Percentiles rank a stretch among this genome's conserved stretches.
These are phyloP conservation scores for Melanotaenia parkinsoni DNA, from an alignment of 2,797 vertebrate species.

Conservation along the genomic window DNA sequence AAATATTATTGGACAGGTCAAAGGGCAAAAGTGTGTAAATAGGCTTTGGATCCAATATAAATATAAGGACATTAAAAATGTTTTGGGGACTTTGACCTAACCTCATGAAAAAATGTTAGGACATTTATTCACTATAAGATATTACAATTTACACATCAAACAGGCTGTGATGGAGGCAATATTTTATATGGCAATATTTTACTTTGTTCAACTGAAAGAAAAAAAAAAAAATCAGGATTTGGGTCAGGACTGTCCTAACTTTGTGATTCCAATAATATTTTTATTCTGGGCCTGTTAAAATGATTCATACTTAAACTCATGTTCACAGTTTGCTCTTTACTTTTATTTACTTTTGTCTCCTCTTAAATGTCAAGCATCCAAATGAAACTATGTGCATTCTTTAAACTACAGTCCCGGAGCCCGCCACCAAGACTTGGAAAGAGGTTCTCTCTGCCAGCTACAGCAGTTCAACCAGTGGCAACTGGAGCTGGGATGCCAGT, in stretches of 20 bases:
- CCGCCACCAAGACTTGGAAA: constrained; percentile 83
- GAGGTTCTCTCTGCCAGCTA: constrained; percentile 85
- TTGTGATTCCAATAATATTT: constrained; percentile 7
- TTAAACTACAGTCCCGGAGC: constrained; percentile 78
- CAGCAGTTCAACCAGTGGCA: constrained; percentile 90
- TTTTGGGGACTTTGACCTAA: neutral
- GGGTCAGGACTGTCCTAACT: neutral
- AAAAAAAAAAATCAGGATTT: too few relatives aligned
- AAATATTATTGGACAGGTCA: constrained; percentile 21
- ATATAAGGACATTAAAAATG: neutral
- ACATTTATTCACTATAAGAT: neutral
- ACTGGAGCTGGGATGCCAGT: constrained; percentile 92
- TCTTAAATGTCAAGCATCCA: neutral
- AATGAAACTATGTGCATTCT: constrained; percentile 6
- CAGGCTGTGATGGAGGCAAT: neutral
- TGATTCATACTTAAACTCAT: neutral
- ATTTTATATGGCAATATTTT: too few relatives aligned
- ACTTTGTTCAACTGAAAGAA: too few relatives aligned
- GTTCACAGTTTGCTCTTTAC: neutral
- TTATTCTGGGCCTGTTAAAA: neutral
- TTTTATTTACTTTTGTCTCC: neutral
- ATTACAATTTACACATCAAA: constrained; percentile 10
- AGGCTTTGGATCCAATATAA: constrained; percentile 18
- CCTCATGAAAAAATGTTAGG: too few relatives aligned
- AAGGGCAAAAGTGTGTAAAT: constrained; percentile 20